These are phyloP conservation scores for Grallaria varia DNA, from an alignment of 2,113 vertebrate genomes.

Conservation along the genomic window DNA sequence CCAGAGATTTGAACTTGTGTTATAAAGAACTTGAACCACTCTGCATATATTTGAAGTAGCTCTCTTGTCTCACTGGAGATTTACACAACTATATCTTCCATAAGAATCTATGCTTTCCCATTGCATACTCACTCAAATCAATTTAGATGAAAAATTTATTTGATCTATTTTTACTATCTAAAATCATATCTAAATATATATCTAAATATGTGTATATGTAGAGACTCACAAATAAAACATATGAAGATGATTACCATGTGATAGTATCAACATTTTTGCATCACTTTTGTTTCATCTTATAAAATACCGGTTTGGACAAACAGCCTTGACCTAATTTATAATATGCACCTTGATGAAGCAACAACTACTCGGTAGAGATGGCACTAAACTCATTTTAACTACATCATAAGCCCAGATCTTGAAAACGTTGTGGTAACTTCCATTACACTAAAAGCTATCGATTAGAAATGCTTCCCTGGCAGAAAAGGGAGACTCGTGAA, in stretches of 20 bases:
- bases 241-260: neutral
- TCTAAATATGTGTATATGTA: neutral
- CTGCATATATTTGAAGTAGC: neutral
- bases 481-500: neutral
- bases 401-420: neutral
- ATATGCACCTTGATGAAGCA: neutral
- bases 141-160: slow-evolving; percentile 23
- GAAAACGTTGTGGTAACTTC: slow-evolving; percentile 4
- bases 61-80: slow-evolving; percentile 1
- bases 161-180: neutral
- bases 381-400: slow-evolving; percentile 10
- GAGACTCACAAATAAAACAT: neutral
- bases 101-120: neutral
- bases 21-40: neutral
- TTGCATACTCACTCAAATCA: neutral
- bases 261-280: neutral
- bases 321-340: neutral
- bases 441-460: slow-evolving; percentile 52
- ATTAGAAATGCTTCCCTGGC: neutral
- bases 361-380: neutral
- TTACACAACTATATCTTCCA: neutral
- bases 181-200: neutral
- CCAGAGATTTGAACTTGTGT: neutral
- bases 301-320: neutral
- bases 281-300: neutral